Evolutionary conservation across 92 coral and sea anemone genomes (phyloP).

Genomic region (Galaxea fascicularis): DNA sequence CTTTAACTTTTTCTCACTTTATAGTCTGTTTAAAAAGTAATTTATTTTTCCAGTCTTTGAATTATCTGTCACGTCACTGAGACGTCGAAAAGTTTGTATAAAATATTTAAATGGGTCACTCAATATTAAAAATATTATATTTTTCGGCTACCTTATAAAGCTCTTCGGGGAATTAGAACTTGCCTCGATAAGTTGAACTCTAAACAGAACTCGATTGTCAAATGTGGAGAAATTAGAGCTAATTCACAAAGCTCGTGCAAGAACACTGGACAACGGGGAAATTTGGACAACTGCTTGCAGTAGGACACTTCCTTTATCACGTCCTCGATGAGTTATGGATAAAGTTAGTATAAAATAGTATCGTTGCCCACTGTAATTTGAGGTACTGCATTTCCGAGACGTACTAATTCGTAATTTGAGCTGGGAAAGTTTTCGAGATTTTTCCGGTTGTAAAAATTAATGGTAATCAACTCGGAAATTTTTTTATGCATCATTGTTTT

Average conservation of each 20-base stretch:
- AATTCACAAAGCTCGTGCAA: background rate
- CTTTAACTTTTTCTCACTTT: slow-evolving; percentile 21
- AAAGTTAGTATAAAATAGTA: background rate
- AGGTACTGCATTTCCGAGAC: background rate
- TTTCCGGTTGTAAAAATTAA: background rate
- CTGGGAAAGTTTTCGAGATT: background rate
- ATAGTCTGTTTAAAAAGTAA: background rate
- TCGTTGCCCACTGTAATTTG: background rate
- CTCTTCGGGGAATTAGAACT: background rate
- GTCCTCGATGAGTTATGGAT: background rate
- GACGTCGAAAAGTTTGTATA: slow-evolving; percentile 33
- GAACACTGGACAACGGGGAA: background rate
- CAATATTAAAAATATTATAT: background rate
- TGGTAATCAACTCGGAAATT: background rate
- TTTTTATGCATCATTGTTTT: background rate
- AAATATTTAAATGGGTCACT: slow-evolving; percentile 58
- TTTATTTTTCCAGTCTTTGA: slow-evolving; percentile 24
- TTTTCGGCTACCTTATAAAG: background rate
- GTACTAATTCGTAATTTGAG: background rate
- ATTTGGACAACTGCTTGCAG: background rate
- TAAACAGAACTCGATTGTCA: too few relatives aligned
- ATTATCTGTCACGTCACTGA: slow-evolving; percentile 54
- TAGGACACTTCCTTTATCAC: background rate
- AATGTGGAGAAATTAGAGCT: background rate
- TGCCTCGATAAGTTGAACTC: background rate